phyloP scores from a whole-genome alignment of 2,797 vertebrate species.

The Ateles fusciceps region DNA sequence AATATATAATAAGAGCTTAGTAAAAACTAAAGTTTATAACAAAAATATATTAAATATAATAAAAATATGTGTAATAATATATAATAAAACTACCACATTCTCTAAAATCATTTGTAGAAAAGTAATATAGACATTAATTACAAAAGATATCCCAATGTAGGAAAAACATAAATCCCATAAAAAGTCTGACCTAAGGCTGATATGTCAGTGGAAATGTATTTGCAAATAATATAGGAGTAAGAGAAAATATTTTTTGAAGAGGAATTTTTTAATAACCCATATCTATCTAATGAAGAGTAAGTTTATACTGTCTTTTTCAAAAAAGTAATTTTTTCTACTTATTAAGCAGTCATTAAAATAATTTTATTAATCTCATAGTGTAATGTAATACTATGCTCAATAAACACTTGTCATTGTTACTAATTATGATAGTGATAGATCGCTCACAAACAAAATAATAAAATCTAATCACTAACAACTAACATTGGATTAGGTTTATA shows the following conservation, averaged over 20 bases:
- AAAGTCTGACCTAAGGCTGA: neutral
- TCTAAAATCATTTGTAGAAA: neutral
- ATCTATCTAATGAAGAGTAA: neutral
- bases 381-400: conserved; percentile 42
- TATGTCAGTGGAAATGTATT: neutral
- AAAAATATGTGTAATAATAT: neutral
- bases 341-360: conserved; percentile 38
- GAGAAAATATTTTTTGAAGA: neutral
- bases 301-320: neutral
- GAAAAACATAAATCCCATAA: conserved; percentile 26
- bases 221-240: neutral
- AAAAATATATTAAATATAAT: neutral
- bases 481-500: conserved; percentile 10
- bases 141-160: neutral
- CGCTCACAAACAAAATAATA: conserved; percentile 41
- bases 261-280: neutral
- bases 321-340: neutral
- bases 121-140: neutral
- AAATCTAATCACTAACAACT: conserved; percentile 38
- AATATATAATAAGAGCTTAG: neutral
- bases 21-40: neutral
- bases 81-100: neutral
- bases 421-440: conserved; percentile 27
- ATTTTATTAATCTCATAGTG: conserved; percentile 33
- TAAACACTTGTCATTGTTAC: conserved; percentile 29